A percentile compares a stretch with the other conserved stretches of the same genome.
Evolutionary conservation across 2,888 invertebrate species (phyloP).

Genomic region (Rhyacophila evoluta): DNA sequence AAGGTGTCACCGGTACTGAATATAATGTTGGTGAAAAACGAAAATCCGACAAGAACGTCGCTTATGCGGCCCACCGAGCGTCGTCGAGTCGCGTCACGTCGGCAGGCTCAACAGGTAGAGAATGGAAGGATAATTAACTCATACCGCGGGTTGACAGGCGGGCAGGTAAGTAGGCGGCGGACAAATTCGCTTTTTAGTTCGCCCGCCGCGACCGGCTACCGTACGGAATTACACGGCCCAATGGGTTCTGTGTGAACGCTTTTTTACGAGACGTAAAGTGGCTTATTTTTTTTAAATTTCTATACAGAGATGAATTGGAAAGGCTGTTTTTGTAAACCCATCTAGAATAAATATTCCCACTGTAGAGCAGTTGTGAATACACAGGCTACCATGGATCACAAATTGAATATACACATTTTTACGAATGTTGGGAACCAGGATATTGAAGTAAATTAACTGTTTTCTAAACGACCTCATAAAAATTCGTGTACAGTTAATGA

Average conservation of each 20-base stretch:
- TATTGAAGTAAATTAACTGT: too few relatives aligned
- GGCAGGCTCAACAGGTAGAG: constrained; percentile 30
- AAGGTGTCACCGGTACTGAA: too few relatives aligned
- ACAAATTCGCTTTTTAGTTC: constrained; percentile 51
- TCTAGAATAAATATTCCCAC: too few relatives aligned
- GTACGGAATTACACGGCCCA: constrained; percentile 51
- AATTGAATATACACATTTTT: too few relatives aligned
- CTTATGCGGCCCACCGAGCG: neutral
- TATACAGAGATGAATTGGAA: neutral
- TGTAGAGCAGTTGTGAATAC: too few relatives aligned
- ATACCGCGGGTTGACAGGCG: constrained; percentile 50
- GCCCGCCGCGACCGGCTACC: constrained; percentile 35
- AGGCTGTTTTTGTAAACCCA: too few relatives aligned
- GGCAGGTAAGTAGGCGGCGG: constrained; percentile 31
- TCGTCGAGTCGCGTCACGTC: constrained; percentile 35
- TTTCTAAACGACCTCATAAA: too few relatives aligned
- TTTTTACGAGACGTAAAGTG: neutral
- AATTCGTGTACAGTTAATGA: too few relatives aligned
- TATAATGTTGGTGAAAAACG: neutral
- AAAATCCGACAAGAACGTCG: neutral
- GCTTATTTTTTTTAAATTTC: constrained; percentile 4
- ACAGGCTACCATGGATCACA: too few relatives aligned
- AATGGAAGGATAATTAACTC: constrained; percentile 53
- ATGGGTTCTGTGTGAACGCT: constrained; percentile 48
- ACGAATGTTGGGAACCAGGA: too few relatives aligned